phyloP scores from a whole-genome alignment of 2,888 invertebrate genomes.

The Gastracanthus pulcherrimus region DNA sequence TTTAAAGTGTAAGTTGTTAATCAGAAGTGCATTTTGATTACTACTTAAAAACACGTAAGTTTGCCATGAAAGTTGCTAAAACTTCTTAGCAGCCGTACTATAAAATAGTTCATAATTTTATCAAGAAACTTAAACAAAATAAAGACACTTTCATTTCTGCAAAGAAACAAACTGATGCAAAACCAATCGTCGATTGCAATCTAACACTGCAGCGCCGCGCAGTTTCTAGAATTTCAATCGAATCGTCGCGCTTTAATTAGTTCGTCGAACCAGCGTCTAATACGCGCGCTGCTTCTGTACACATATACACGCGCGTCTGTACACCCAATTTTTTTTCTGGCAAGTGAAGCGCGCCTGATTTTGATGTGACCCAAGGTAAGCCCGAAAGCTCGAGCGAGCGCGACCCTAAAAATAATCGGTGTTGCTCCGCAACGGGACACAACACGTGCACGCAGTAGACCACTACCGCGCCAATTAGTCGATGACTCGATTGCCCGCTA shows the following conservation, averaged over 20 bases:
- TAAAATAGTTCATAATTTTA: too few relatives aligned
- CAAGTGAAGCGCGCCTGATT: slow-evolving; percentile 33
- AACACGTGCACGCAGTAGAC: too few relatives aligned
- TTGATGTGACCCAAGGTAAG: slow-evolving; percentile 7
- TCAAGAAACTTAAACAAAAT: too few relatives aligned
- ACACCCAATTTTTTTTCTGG: neutral
- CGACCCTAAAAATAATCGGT: slow-evolving; percentile 40
- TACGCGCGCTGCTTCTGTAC: neutral
- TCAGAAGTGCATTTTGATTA: too few relatives aligned
- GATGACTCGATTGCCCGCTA: slow-evolving; percentile 29
- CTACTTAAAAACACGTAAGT: too few relatives aligned
- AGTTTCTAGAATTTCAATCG: neutral
- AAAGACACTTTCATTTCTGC: too few relatives aligned
- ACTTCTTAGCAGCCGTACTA: too few relatives aligned
- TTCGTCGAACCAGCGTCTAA: slow-evolving; percentile 1
- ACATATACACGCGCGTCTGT: neutral
- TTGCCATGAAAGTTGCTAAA: too few relatives aligned
- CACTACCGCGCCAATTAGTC: slow-evolving; percentile 27
- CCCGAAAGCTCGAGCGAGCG: neutral
- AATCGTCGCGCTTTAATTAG: neutral
- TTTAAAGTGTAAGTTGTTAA: too few relatives aligned
- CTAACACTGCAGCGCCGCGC: too few relatives aligned
- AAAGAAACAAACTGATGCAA: too few relatives aligned
- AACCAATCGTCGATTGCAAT: too few relatives aligned
- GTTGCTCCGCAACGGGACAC: slow-evolving; percentile 11